Evolutionary conservation across 2,113 vertebrate genomes (phyloP), one percentile per base, ranked within the genome.

Genomic region (Eonycteris spelaea): DNA sequence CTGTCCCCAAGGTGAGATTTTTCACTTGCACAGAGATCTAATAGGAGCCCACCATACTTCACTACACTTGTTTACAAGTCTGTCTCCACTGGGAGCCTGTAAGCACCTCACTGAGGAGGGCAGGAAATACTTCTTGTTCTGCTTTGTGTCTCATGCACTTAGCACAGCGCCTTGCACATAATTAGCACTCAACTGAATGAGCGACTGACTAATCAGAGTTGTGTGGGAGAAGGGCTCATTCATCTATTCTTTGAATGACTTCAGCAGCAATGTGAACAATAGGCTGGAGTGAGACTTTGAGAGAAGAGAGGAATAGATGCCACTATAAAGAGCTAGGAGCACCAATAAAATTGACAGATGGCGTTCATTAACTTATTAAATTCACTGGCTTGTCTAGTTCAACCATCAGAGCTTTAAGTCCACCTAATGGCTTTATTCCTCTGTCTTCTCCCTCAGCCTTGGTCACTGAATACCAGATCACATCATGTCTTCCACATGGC

Each of bases 131-230:
- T 86, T 83, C 68, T 86, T 61, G 26, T 77, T 92, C 55, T 43
- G 88, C 87, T 96, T 94, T 94, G 77, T 83, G 48, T 87, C 67
- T 96, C 77, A 24, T 14, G 59, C 71, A 94, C 77, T 96, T 79
- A 96, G 85, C 22, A 6, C 3, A 40, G 73, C 0, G 11, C 91
- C 95, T 93, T 91, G 82, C 71, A 96, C 73, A 16, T 70, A 83
- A 97, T 97, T 89, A 93, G 91, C 73, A 89, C 94, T 86, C 85
- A 1, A 22, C 14, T 38, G 88, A 95, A 94, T 88, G 88, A 97
- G 88, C 85, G 74, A 92, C 67, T 89, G 67, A 13, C 84, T 92
- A 84, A 87, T 90, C 79, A 83, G 83, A 91, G 75, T 7, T 90
- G 92, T 35, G 86, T 35, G 15, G 30, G 9, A 61, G 71, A 97